Conservation (phyloP, 1,140 invertebrate species). For the Drosophila tani region DNA sequence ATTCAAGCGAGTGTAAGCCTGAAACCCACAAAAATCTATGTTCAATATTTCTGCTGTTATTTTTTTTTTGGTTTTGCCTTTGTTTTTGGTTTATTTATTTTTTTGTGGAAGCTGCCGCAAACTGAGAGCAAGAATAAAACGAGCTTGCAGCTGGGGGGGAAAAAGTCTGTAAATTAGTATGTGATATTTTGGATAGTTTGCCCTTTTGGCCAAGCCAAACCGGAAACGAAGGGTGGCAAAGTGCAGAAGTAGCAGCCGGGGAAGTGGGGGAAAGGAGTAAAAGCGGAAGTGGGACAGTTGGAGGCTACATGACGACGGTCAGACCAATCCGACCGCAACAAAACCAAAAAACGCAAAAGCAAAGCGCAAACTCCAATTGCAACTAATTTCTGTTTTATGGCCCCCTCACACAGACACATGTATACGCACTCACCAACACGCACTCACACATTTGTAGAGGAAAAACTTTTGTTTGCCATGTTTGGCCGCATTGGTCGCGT, state of each 20-base stretch:
- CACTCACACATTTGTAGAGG: constrained; percentile 22
- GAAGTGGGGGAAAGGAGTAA: neutral
- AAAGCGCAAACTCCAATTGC: constrained; percentile 81
- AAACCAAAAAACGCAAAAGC: constrained; percentile 73
- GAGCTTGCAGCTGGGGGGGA: constrained; percentile 10
- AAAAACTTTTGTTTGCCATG: constrained; percentile 67
- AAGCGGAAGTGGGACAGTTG: constrained; percentile 49
- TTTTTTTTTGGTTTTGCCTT: neutral
- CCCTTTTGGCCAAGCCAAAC: constrained; percentile 58
- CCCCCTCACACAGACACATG: constrained; percentile 13
- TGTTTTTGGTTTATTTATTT: constrained; percentile 12
- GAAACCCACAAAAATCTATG: constrained; percentile 49
- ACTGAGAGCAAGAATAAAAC: constrained; percentile 24
- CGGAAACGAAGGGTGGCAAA: constrained; percentile 54
- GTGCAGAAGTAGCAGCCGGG: neutral
- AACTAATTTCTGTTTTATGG: constrained; percentile 83
- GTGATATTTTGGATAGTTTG: constrained; percentile 78
- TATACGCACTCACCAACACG: constrained; percentile 17
- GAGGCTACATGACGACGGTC: constrained; percentile 64
- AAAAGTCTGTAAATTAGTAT: constrained; percentile 73
- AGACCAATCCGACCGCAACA: constrained; percentile 72
- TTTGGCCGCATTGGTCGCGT: constrained; percentile 73
- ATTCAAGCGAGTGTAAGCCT: constrained; percentile 39
- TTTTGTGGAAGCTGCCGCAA: constrained; percentile 21
- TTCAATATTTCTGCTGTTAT: constrained; percentile 20